Base-by-base conservation (phyloP, 2,797 vertebrate genomes). In the Basileuterus tristriatus region DNA sequence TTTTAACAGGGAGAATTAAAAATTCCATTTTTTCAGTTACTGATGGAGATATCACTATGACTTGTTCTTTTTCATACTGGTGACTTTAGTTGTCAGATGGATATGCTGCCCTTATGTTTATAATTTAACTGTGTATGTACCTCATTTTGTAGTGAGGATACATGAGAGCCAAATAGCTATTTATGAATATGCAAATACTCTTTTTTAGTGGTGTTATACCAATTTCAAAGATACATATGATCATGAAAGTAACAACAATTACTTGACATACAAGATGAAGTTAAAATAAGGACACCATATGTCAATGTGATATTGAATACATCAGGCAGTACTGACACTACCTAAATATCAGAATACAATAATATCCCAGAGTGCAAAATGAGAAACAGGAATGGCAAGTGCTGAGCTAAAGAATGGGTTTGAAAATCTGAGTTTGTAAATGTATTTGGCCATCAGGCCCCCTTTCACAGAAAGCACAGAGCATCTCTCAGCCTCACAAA, bases 211-310 rank as follows among this genome's bases (percentile, higher is more conserved):
- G 49, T 58, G 75, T 69, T 55, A 65, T 6, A 87, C 34, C 65
- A 62, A 62, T 59, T 83, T 64, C 18, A 43, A 67, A 70, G 49
- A 58, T 21, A 60, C 15, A 36, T 58, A 63, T 12, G 69, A 94
- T 83, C 32, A 41, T n/a, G 44, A 63, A 90, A 95, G 67, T 32
- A 83, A 77, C 71, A 91, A 83, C 50, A 87, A 67, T 63, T 44
- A 49, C 55, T 59, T 95, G 83, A 77, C 47, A 64, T 58, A 30
- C 15, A 74, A 85, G 62, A 89, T 68, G 53, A 80, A 76, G 78
- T 83, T 92, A 92, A 94, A 94, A 74, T 85, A 87, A 50, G 43
- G 83, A 92, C 37, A 83, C 56, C 90, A 58, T 79, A 77, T 43
- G 76, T 60, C 58, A 55, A 6, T 0, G 23, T 68, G 81, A 50